phyloP scores from a whole-genome alignment of 2,797 vertebrate species.

The Falco novaeseelandiae region DNA sequence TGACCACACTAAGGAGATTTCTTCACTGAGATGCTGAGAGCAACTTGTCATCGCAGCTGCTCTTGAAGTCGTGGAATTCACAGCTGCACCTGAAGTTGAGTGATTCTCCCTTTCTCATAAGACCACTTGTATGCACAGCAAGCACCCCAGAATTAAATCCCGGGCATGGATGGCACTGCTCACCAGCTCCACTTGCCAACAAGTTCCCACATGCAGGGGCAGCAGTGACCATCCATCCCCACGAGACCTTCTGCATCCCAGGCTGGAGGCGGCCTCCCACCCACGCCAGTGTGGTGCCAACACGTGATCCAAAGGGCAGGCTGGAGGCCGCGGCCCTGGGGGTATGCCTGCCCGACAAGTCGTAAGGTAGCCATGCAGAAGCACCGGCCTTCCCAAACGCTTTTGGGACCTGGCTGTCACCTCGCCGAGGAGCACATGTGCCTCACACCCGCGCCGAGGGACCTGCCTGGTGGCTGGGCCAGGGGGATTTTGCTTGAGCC shows the following conservation, averaged over 20 bases:
- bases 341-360: neutral
- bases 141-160: neutral
- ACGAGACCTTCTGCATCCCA: neutral
- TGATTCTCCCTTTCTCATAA: neutral
- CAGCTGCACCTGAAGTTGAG: neutral
- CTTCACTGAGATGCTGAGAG: neutral
- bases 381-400: neutral
- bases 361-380: neutral
- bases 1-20: neutral
- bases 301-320: neutral
- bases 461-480: fast-evolving
- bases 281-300: neutral
- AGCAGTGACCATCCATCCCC: neutral
- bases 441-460: fast-evolving
- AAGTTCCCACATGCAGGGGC: neutral
- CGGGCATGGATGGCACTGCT: neutral
- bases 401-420: fast-evolving
- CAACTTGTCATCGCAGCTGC: neutral
- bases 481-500: neutral
- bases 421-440: fast-evolving
- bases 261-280: neutral
- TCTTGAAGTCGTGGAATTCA: neutral
- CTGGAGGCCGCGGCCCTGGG: neutral
- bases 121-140: neutral
- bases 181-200: neutral